Conservation (phyloP, 2,113 vertebrate genomes). For the Anoura caudifer region DNA sequence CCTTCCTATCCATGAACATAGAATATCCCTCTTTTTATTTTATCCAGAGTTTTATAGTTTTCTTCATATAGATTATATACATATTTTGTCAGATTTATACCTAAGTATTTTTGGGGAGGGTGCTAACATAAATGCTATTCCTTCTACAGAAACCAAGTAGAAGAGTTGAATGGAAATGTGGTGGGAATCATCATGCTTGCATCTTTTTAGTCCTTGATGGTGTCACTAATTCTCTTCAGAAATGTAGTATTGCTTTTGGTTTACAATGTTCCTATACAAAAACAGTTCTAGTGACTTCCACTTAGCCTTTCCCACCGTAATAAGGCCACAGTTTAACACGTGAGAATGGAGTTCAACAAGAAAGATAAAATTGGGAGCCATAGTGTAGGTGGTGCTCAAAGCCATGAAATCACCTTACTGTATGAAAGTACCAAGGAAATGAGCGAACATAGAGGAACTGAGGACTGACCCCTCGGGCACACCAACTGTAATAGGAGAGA, state of each 20-base stretch:
- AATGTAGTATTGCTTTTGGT: background rate
- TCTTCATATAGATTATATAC: too few species aligned
- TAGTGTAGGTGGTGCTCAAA: background rate
- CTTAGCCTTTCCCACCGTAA: background rate
- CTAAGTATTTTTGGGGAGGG: background rate
- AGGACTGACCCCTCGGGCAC: background rate
- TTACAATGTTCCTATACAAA: background rate
- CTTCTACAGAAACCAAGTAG: background rate
- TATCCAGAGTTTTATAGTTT: too few species aligned
- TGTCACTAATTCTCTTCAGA: background rate
- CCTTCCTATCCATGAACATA: background rate
- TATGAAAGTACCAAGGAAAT: background rate
- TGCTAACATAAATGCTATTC: background rate
- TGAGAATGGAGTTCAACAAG: background rate
- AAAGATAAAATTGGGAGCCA: background rate
- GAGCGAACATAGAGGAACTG: background rate
- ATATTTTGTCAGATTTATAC: too few species aligned
- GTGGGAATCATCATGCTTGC: background rate
- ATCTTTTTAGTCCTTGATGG: background rate
- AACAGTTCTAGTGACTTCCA: background rate
- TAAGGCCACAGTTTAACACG: background rate
- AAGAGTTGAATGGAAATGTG: background rate
- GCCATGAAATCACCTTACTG: background rate
- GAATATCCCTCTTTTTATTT: background rate
- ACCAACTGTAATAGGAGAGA: background rate